Evolutionary conservation across 2,888 invertebrate genomes (phyloP), one percentile per base, ranked within the genome.

Genomic region (Eupelmus urozonus): DNA sequence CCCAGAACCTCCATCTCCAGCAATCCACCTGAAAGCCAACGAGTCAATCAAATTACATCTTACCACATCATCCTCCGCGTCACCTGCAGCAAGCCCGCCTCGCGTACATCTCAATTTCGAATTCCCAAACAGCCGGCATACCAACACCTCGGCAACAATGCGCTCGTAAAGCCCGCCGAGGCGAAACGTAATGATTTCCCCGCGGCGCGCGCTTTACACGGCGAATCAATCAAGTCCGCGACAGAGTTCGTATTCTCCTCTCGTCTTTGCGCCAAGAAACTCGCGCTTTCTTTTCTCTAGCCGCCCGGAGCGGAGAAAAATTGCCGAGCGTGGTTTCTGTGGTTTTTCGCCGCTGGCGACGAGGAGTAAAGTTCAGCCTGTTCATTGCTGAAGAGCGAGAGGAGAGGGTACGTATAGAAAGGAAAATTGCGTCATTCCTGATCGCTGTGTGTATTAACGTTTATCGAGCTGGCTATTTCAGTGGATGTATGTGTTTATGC

Each of bases 251-350:
- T 34, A 53, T 53, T 42, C 23, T 16, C 67, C 5, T 9, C n/a
- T n/a, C 55, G 27, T 9, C 20, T 53, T 40, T 67, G 18, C 49
- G 42, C 51, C 16, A 42, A 66, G 66, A 74, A 74, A 75, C 67
- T 75, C 66, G 45, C 59, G 59, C 59, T 66, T 74, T 74, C 74
- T 74, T 74, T 57, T 66, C 57, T 59, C 59, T 20, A 59, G 29
- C 49, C 66, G 73, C 66, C 63, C 25, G 53, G 57, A 67, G 66
- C 59, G 67, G 49, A 53, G 60, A 74, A 66, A 66, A 65, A 67
- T 45, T 23, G 42, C n/a, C 49, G 23, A n/a, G n/a, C 27, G 75
- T 25, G 75, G 75, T 67, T 59, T 75, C 66, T 59, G n/a, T n/a
- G 75, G 75, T 42, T 75, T 74, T 23, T 75, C 40, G 57, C 4